Base-by-base conservation (phyloP, 2,888 invertebrate species). In the Euplexia lucipara region DNA sequence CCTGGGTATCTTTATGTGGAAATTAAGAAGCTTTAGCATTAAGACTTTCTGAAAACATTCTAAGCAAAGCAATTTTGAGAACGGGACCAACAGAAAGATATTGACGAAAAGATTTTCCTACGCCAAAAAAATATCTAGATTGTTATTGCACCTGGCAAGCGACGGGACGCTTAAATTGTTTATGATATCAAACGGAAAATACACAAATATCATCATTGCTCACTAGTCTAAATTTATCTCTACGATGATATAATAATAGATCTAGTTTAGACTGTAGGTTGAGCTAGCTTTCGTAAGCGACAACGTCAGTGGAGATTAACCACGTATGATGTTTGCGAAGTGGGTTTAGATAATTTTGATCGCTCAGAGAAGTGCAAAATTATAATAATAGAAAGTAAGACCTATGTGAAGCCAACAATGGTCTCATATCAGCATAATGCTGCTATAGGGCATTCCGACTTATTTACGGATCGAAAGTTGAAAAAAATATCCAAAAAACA, bases 141-240 rank as follows among this genome's bases (percentile, higher is more conserved):
- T 9, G 6, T 1, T 51, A 66, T 60, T 18, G 5, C 54, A 63
- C 30, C 49, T 70, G 39, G 39, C 48, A 42, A 70, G 62, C 48
- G 45, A 32, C 18, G 12, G n/a, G 32, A 14, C 18, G 48, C 34
- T 26, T 35, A 53, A 62, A 62, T 48, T 56, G 47, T 71, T 57
- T 65, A 71, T 48, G 26, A 71, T 57, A 71, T 65, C 47, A 18
- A 26, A 37, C 26, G 26, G 9, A 22, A 65, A 70, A 49, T 52
- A 22, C 49, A 37, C 41, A 64, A 52, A 64, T 48, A 53, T 63
- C 51, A 48, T 44, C 54, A 54, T 70, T 39, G 63, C 69, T 69
- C 53, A 70, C 39, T 7, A 1, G 16, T 52, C 71, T 71, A 71
- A 52, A 42, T 54, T 41, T 71, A 71, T 39, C 52, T 14, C 6